Base-by-base conservation (phyloP, 2,888 invertebrate genomes). In the Melanotus villosus region DNA sequence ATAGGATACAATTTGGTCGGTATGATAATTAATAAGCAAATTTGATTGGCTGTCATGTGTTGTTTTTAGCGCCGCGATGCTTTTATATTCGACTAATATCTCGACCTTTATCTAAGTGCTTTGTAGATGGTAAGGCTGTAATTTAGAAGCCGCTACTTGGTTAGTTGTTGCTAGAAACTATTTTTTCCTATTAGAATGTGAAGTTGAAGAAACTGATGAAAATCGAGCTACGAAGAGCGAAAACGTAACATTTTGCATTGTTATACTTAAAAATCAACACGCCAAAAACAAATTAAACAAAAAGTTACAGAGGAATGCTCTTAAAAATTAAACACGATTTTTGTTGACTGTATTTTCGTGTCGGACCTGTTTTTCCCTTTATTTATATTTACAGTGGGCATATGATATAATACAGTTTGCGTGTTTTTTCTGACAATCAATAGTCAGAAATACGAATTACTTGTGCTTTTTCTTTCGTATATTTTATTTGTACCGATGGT, bases 1-100 rank as follows among this genome's bases (percentile, higher is more conserved):
- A 69, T 43, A 57, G 26, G 32, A 63, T 63, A 72, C 65, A 68
- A 68, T 76, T 75, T 75, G 36, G 78, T 75, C 79, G 79, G 79
- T 73, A 45, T 65, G 59, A 64, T 80, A 80, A 80, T 80, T 80
- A 79, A 74, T 80, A 76, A 79, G 78, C 52, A 63, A 56, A 63
- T 69, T 68, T 79, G 79, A 80, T 79, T 78, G 77, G 74, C 79
- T 80, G 80, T 80, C 80, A 78, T 74, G 74, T 73, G 79, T 79
- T 80, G 80, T 80, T 80, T 80, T 80, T 78, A 78, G 75, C 75
- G 76, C 69, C 67, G 74, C 76, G 72, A 75, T 79, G 78, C 80
- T 79, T 80, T 80, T 80, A 80, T 80, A 78, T 80, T 78, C 74
- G 76, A 80, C 78, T 78, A 79, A 79, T 79, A 78, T 77, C 79